Conservation (phyloP, 1,140 invertebrate species). For the Odontomachus brunneus region DNA sequence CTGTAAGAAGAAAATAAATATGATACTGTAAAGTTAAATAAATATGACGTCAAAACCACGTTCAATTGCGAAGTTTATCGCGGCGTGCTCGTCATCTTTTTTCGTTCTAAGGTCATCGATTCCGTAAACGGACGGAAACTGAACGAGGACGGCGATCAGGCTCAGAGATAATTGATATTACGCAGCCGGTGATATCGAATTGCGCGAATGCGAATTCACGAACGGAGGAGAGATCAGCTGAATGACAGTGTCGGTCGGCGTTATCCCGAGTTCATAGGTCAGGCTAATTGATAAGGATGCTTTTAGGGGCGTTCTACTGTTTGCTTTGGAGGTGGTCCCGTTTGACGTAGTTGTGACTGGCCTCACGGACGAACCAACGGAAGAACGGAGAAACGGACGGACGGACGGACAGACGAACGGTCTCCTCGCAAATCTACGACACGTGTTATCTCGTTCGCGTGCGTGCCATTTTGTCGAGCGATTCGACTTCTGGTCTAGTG, state of each 20-base stretch:
- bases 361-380: background rate
- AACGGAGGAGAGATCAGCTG: background rate
- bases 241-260: background rate
- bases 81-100: too few relatives aligned
- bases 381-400: too few relatives aligned
- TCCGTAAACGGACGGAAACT: too few relatives aligned
- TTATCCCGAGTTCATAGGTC: background rate
- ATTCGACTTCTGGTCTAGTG: background rate
- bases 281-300: constrained; percentile 24
- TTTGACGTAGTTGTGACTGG: background rate
- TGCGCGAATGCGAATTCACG: too few relatives aligned
- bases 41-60: too few relatives aligned
- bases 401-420: background rate
- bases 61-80: too few relatives aligned
- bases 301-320: background rate
- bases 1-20: too few relatives aligned
- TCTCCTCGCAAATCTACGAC: constrained; percentile 6
- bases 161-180: background rate
- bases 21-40: too few relatives aligned
- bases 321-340: constrained; percentile 7
- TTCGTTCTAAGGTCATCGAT: too few relatives aligned
- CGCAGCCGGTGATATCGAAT: too few relatives aligned
- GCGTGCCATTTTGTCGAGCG: background rate
- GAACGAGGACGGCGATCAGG: too few relatives aligned
- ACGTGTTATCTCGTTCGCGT: constrained; percentile 7